Evolutionary conservation across 1,140 invertebrate genomes (phyloP), one percentile per base, ranked within the genome.

Genomic region (Drosophila tristis): DNA sequence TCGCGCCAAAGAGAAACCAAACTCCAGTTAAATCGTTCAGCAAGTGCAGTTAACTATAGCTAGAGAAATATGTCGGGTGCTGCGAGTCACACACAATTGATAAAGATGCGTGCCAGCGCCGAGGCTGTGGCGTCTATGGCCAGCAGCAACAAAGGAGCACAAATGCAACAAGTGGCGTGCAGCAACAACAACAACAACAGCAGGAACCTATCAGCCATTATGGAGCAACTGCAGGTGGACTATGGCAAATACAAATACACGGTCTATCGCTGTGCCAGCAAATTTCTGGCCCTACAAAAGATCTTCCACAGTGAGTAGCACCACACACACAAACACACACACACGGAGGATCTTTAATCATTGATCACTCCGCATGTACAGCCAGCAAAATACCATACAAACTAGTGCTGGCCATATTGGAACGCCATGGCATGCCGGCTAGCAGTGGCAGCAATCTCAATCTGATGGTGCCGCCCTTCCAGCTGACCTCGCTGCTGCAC

Each of bases 261-360:
- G 0, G 91, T 92, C 4, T 92, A 92, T 68, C 74, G 91, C 3
- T 92, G 91, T 64, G 91, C 91, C 45, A 73, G 74, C 23, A 92
- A 92, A 74, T 78, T 91, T 48, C 49, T 90, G 2, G 75, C 80
- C 6, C 31, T 92, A 15, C 90, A 92, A 43, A 91, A 91, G 59
- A 72, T 81, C 11, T 75, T 92, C 43, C 85, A 90, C 71, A 92
- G 91, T 92, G 61, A 74, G 79, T 84, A 48, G 2, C 8, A 42
- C 4, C 15, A 13, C n/a, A 31, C 5, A 3, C 29, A 29, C n/a
- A n/a, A n/a, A 5, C 7, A 42, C 8, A 3, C 1, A 13, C 26
- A 57, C 20, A 20, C 20, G 64, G 26, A 31, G 20, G 44, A 47
- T 16, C 39, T 9, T 15, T 11, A 53, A 29, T 15, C 2, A 25